These are phyloP conservation scores for Suillia variegata DNA, from an alignment of 2,888 invertebrate genomes.

Conservation along the genomic window DNA sequence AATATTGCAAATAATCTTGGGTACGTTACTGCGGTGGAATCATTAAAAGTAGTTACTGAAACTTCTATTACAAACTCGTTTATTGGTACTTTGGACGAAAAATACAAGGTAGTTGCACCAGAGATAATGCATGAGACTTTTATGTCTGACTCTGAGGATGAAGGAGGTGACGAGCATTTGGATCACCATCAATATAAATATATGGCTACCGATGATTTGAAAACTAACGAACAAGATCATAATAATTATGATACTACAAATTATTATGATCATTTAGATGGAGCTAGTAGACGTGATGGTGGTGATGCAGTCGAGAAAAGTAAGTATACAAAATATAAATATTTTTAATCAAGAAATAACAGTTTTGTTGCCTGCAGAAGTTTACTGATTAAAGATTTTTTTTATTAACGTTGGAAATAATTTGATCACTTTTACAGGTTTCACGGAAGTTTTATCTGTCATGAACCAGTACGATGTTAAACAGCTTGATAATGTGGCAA, in stretches of 20 bases:
- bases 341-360: too few species aligned
- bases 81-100: slow-evolving; percentile 73
- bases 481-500: slow-evolving; percentile 67
- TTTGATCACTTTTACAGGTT: background rate
- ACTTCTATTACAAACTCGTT: slow-evolving; percentile 71
- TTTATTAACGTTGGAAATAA: too few species aligned
- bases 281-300: slow-evolving; percentile 13
- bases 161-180: slow-evolving; percentile 78
- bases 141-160: slow-evolving; percentile 99
- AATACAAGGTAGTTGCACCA: slow-evolving; percentile 95
- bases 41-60: slow-evolving; percentile 89
- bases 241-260: slow-evolving; percentile 72
- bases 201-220: slow-evolving; percentile 82
- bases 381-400: too few species aligned
- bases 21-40: slow-evolving; percentile 97
- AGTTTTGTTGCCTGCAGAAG: too few species aligned
- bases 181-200: slow-evolving; percentile 75
- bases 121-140: slow-evolving; percentile 99
- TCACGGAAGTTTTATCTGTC: background rate
- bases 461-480: too few species aligned
- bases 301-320: too few species aligned
- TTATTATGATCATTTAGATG: slow-evolving; percentile 64
- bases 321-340: too few species aligned
- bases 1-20: slow-evolving; percentile 96
- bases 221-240: slow-evolving; percentile 73